Evolutionary conservation across 2,888 invertebrate genomes (phyloP), one percentile per base, ranked within the genome.

Genomic region (Chironomus tentans): DNA sequence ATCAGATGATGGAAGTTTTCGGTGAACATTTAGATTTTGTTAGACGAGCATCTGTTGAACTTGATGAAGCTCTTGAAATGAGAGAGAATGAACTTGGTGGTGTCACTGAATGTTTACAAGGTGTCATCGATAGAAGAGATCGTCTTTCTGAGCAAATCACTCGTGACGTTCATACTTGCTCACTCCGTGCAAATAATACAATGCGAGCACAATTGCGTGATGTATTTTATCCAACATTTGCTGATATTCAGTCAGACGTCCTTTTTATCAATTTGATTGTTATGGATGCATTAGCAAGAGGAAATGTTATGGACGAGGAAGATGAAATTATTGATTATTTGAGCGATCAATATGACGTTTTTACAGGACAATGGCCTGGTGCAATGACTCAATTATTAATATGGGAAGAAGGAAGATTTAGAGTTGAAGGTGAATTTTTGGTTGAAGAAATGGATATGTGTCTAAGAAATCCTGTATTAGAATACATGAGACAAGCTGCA

Each of bases 281-380:
- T 15, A 24, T 69, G 13, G 76, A 76, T 28, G 56, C 22, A 3
- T n/a, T 76, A 2, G 56, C 69, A 10, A 48, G 69, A 28, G 76
- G 69, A 69, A 76, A 76, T 47, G 76, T 76, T 3, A 69, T 76
- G 56, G 50, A 50, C 46, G 69, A 76, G 18, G 56, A 68, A 38
- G 28, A 76, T 13, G 69, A 38, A 12, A 76, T 76, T 7, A 3
- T 76, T 13, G 76, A 69, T 7, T 76, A 48, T 50, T 69, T 76
- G 15, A 2, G 12, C 2, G 18, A 22, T 7, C 38, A 46, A 13
- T 76, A 69, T 46, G 3, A 56, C 1, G 6, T 46, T 15, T 10
- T 18, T 12, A 68, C 21, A 2, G 12, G 0, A n/a, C 69, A 68
- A 56, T 76, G 76, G 76, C 15, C 24, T 6, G 5, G 18, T 4